Percentiles rank a stretch among this genome's conserved stretches.
Conservation (phyloP, 2,113 vertebrate species). For the Pelecanus crispus region DNA sequence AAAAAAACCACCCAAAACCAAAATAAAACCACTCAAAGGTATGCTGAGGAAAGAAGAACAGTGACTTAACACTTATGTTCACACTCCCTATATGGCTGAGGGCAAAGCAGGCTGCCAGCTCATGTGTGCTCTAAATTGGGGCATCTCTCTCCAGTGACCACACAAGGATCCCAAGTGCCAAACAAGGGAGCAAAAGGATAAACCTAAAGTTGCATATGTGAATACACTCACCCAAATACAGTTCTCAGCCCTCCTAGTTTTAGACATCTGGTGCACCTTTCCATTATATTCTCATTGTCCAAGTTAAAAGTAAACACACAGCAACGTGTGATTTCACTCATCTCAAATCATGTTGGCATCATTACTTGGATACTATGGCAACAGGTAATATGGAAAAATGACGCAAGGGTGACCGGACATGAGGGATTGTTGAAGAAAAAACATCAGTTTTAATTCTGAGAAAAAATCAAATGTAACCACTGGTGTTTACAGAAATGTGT, state of each 20-base stretch:
- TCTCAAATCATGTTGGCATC: neutral
- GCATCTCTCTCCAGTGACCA: neutral
- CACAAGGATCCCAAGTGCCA: neutral
- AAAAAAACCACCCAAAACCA: no score
- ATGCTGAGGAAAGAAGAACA: neutral
- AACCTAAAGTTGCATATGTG: neutral
- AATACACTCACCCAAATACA: neutral
- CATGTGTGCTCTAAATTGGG: rapidly evolving
- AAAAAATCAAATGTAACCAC: neutral
- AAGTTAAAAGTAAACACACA: neutral
- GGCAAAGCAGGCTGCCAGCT: neutral
- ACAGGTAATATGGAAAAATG: conserved; percentile 9
- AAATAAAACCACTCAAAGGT: neutral
- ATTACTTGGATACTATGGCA: neutral
- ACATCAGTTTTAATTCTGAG: neutral
- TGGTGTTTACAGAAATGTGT: conserved; percentile 21
- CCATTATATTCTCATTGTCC: neutral
- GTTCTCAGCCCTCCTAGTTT: neutral
- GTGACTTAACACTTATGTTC: neutral
- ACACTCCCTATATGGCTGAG: neutral
- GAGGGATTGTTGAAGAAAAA: neutral
- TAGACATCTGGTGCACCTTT: neutral
- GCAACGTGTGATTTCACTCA: neutral
- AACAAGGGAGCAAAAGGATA: neutral
- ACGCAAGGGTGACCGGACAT: neutral